These are phyloP conservation scores for Grallaria varia DNA, from an alignment of 2,113 vertebrate species.

Conservation along the genomic window DNA sequence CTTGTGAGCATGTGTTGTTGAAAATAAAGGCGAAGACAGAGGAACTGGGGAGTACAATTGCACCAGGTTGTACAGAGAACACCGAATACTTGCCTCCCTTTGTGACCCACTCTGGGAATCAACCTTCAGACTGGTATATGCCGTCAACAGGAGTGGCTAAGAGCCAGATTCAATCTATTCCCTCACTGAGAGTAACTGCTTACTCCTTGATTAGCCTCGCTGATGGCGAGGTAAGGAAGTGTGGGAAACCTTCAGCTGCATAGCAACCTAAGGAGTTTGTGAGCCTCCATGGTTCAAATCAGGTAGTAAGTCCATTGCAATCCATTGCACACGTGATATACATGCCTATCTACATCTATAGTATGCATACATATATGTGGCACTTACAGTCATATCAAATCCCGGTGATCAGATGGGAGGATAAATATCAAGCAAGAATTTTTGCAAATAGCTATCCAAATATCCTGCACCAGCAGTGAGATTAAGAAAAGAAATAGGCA, in stretches of 20 bases:
- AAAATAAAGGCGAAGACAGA: not conserved
- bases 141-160: not conserved
- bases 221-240: not conserved
- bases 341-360: not conserved
- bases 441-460: not conserved
- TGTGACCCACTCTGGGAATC: not conserved
- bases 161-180: not conserved
- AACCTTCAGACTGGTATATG: not conserved
- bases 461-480: not conserved
- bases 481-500: not conserved
- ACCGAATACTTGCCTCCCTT: not conserved
- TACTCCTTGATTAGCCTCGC: fast-evolving
- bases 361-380: not conserved
- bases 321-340: not conserved
- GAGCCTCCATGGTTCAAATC: not conserved
- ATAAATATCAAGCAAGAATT: not conserved
- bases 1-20: not conserved
- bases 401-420: not conserved
- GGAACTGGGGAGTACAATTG: not conserved
- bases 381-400: not conserved
- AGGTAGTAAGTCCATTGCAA: not conserved
- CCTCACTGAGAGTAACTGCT: not conserved
- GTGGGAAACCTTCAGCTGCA: not conserved
- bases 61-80: not conserved
- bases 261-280: not conserved